These are phyloP conservation scores for Tachuris rubrigastra DNA, from an alignment of 2,113 vertebrate species.

Conservation along the genomic window DNA sequence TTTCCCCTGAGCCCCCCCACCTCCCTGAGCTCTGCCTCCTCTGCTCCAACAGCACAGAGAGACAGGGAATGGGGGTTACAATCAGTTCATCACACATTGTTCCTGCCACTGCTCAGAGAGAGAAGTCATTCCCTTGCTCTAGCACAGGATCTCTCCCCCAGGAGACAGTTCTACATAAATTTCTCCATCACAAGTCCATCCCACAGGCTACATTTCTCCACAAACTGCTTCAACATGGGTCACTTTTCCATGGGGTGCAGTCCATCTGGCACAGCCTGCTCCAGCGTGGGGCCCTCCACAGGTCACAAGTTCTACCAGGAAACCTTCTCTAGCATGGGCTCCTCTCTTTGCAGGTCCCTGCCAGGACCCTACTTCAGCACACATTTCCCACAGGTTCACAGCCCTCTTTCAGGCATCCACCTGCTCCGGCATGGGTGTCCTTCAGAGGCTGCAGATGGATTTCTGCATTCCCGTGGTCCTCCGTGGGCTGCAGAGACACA, in stretches of 20 bases:
- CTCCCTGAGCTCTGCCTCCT: neutral
- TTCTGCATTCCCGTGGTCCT: neutral
- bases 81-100: neutral
- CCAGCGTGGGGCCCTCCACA: neutral
- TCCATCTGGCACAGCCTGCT: neutral
- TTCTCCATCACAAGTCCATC: fast-evolving
- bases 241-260: neutral
- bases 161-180: neutral
- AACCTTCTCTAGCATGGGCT: neutral
- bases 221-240: neutral
- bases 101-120: neutral
- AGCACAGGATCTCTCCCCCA: fast-evolving
- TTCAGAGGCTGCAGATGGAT: neutral
- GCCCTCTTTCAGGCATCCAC: neutral
- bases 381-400: neutral
- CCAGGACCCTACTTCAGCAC: neutral
- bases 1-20: neutral
- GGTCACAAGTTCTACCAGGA: neutral
- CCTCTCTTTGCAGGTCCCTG: neutral
- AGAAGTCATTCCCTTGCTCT: neutral
- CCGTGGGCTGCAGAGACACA: neutral
- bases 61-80: neutral
- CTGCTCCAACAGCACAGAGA: neutral
- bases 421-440: neutral
- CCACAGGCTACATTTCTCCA: neutral